These are phyloP conservation scores for Zaprionus inermis DNA, from an alignment of 1,140 invertebrate genomes.

Conservation along the genomic window DNA sequence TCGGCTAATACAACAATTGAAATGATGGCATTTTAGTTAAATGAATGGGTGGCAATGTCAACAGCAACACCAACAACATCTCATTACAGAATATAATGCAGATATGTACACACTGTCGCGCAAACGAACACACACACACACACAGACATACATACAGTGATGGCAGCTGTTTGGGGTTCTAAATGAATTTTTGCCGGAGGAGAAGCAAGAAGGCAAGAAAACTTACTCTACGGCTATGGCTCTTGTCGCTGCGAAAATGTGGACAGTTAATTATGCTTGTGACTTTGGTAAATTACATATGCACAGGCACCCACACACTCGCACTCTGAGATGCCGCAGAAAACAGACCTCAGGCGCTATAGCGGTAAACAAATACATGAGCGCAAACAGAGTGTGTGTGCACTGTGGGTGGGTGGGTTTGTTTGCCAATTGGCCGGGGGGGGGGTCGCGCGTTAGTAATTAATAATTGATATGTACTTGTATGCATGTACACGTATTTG, in stretches of 20 bases:
- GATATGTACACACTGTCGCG: slow-evolving; percentile 31
- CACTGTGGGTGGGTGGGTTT: not conserved
- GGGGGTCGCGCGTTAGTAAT: slow-evolving; percentile 34
- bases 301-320: not conserved
- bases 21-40: slow-evolving; percentile 47
- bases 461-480: slow-evolving; percentile 45
- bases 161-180: slow-evolving; percentile 35
- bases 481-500: slow-evolving; percentile 9
- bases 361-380: slow-evolving; percentile 44
- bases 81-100: slow-evolving; percentile 54
- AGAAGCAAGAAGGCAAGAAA: not conserved
- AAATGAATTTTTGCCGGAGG: slow-evolving; percentile 19
- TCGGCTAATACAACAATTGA: slow-evolving; percentile 41
- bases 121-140: slow-evolving; percentile 6
- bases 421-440: not conserved
- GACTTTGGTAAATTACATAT: slow-evolving; percentile 36
- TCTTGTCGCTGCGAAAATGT: slow-evolving; percentile 16
- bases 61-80: slow-evolving; percentile 22
- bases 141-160: not conserved
- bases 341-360: slow-evolving; percentile 41
- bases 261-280: slow-evolving; percentile 68
- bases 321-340: not conserved
- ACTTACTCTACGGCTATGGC: not conserved
- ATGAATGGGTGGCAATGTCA: slow-evolving; percentile 55
- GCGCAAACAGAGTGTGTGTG: slow-evolving; percentile 25